Base-by-base conservation (phyloP, 1,140 invertebrate genomes). In the Nixonia krombeini region DNA sequence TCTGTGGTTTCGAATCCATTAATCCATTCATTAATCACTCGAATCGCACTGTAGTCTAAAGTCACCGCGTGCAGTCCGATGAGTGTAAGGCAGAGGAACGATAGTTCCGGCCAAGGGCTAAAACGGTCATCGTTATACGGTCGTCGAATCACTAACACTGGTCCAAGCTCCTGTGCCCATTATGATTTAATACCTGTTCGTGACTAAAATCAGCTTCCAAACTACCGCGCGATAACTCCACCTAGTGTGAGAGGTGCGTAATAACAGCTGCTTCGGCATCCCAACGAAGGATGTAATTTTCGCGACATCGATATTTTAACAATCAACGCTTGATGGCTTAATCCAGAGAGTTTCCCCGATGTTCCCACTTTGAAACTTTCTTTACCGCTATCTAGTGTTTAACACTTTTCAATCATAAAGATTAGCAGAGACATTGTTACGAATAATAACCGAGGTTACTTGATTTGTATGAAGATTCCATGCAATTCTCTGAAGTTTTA, bases 1-100 rank as follows among this genome's bases (percentile, higher is more conserved):
- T 74, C 66, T 61, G 75, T 70, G 76, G 74, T 74, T 75, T 77
- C 73, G 71, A 77, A 79, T 79, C 76, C 75, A 79, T 79, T 79
- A 79, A 79, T 79, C 77, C 73, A 49, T 70, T 70, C 72, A 77
- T 77, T 79, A 75, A 77, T 79, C 75, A 79, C 69, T 55, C 40
- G 59, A 62, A 64, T 67, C 41, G 52, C 29, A 45, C 42, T 47
- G 52, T 58, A 52, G 52, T 62, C 53, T 55, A 58, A 69, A 69
- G 66, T 63, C 66, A 58, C 55, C 50, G 65, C 53, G 65, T 63
- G 53, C 58, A 38, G 53, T 62, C 53, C 53, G 28, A 37, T 37
- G 59, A 52, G 42, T 37, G 38, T 57, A 53, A 58, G 66, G 47
- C 52, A 41, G 37, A 58, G 66, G 47, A 63, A 51, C 40, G 50